Evolutionary conservation across 2,888 invertebrate genomes (phyloP).

Genomic region (Lycia hirtaria): DNA sequence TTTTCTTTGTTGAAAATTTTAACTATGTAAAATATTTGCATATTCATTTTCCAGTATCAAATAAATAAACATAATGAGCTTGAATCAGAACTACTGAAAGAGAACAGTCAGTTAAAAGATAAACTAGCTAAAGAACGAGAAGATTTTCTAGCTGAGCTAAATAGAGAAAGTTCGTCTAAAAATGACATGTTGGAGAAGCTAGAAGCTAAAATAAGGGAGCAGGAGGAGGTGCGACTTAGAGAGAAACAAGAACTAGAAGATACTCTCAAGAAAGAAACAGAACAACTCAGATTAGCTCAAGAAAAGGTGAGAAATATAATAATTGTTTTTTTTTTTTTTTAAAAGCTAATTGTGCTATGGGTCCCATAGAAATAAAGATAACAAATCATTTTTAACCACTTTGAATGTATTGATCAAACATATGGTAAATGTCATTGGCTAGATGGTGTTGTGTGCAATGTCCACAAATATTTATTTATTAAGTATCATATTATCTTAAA

Average conservation of each 20-base stretch:
- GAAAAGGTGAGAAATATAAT: slow-evolving; percentile 69
- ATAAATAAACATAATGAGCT: slow-evolving; percentile 70
- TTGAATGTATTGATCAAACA: no score
- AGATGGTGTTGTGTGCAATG: no score
- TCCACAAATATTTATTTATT: no score
- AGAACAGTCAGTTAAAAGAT: slow-evolving; percentile 76
- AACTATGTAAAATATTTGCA: no score
- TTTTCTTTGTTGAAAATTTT: not conserved
- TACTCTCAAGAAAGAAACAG: slow-evolving; percentile 68
- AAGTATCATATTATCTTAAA: no score
- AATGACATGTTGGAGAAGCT: slow-evolving; percentile 80
- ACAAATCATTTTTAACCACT: no score
- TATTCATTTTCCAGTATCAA: slow-evolving; percentile 61
- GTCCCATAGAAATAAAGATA: no score
- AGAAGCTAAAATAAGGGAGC: slow-evolving; percentile 75
- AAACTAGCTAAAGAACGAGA: slow-evolving; percentile 79
- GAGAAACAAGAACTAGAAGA: slow-evolving; percentile 73
- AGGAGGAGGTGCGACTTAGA: slow-evolving; percentile 73
- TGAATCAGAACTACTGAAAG: slow-evolving; percentile 72
- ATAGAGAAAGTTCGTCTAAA: slow-evolving; percentile 81
- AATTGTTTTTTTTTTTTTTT: no score
- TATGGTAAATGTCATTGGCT: no score
- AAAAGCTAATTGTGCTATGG: no score
- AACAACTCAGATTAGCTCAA: slow-evolving; percentile 72
- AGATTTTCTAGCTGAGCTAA: slow-evolving; percentile 78